A percentile compares a stretch with the other conserved stretches of the same genome.
Evolutionary conservation across 2,797 vertebrate genomes (phyloP).

Genomic region (Esox masquinongy): DNA sequence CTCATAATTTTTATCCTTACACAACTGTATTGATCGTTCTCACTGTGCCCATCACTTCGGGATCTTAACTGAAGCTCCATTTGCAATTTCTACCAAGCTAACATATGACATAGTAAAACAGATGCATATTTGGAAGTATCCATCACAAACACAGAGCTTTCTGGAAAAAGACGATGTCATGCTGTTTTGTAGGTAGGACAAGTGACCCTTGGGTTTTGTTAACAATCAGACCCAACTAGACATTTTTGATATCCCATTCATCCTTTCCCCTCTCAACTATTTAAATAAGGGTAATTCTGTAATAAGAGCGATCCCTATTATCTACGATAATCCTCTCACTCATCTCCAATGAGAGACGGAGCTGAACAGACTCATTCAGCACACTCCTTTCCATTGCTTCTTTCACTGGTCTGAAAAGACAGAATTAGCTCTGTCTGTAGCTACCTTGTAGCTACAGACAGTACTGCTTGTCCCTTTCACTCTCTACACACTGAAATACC

Average conservation of each 20-base stretch:
- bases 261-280: constrained; percentile 21
- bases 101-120: too few species aligned
- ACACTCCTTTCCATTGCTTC: constrained; percentile 49
- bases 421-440: neutral
- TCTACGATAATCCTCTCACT: neutral
- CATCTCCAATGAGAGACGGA: constrained; percentile 47
- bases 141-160: too few species aligned
- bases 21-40: neutral
- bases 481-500: neutral
- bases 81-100: neutral
- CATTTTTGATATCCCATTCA: constrained; percentile 15
- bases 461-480: neutral
- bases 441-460: neutral
- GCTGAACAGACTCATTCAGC: constrained; percentile 60
- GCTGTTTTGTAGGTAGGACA: too few species aligned
- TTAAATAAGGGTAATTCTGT: constrained; percentile 13
- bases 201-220: neutral
- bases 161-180: too few species aligned
- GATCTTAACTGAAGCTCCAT: neutral
- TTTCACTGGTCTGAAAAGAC: constrained; percentile 63
- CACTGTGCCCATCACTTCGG: neutral
- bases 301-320: neutral
- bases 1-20: neutral
- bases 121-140: too few species aligned
- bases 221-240: constrained; percentile 28